Conservation (phyloP, 1,140 invertebrate genomes). For the Trichonephila clavipes region DNA sequence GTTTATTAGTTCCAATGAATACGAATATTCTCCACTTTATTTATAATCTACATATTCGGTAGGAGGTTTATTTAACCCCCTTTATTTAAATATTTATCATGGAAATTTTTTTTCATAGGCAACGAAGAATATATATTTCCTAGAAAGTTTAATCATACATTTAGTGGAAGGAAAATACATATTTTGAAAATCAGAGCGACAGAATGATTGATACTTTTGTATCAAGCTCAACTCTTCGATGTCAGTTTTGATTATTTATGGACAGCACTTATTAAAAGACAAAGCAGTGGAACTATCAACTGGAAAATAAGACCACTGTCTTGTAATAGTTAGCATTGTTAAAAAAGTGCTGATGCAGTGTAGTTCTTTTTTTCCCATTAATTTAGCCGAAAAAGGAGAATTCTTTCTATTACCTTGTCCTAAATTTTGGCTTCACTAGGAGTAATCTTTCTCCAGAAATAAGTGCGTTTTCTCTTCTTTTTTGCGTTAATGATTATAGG, state of each 20-base stretch:
- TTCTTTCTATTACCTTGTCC: slow-evolving; percentile 37
- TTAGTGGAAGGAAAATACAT: not conserved
- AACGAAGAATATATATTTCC: no score
- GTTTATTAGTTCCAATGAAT: no score
- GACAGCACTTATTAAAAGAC: slow-evolving; percentile 24
- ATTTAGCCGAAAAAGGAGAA: slow-evolving; percentile 44
- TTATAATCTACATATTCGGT: no score
- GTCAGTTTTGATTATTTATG: slow-evolving; percentile 12
- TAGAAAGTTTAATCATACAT: no score
- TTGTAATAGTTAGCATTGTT: slow-evolving; percentile 36
- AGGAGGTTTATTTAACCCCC: no score
- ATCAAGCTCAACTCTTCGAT: not conserved
- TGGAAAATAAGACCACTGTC: not conserved
- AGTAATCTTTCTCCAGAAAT: slow-evolving; percentile 40
- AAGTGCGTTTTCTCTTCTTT: slow-evolving; percentile 44
- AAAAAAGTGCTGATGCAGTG: slow-evolving; percentile 44
- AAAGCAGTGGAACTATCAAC: slow-evolving; percentile 4
- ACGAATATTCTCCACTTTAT: no score
- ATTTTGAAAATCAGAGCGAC: not conserved
- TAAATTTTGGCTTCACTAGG: slow-evolving; percentile 48
- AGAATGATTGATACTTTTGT: not conserved
- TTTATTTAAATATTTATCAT: no score
- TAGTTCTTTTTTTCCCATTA: slow-evolving; percentile 44
- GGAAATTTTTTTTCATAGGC: no score
- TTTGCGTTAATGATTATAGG: slow-evolving; percentile 69